Percentiles rank a stretch among this genome's conserved stretches.
phyloP scores from a whole-genome alignment of 2,797 vertebrate species.

The Ara ararauna region DNA sequence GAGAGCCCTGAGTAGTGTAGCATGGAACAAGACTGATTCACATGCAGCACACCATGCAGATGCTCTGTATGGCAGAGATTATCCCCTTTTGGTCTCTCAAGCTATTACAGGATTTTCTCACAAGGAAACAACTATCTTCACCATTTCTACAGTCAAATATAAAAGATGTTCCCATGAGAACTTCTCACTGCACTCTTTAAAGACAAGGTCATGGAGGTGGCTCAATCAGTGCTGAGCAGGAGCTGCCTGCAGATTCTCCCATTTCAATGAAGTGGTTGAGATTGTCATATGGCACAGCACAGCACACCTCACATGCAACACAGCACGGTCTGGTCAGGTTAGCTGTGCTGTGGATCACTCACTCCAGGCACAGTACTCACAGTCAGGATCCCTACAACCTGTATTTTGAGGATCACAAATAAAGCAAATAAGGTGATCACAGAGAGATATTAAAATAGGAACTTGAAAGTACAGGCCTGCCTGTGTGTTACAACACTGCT shows the following conservation, averaged over 20 bases:
- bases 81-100: neutral
- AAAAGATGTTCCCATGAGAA: neutral
- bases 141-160: neutral
- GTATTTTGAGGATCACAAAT: neutral
- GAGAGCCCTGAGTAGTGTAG: neutral
- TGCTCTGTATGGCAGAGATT: neutral
- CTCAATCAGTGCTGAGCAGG: neutral
- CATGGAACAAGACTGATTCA: neutral
- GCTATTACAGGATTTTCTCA: neutral
- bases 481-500: neutral
- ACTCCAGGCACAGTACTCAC: neutral
- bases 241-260: neutral
- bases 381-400: neutral
- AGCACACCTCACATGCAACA: neutral
- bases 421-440: neutral
- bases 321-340: accelerated
- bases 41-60: neutral
- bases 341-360: neutral
- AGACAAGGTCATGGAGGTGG: neutral
- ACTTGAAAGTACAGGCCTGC: neutral
- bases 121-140: neutral
- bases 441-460: neutral
- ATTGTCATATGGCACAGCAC: neutral
- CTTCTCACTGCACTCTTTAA: neutral
- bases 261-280: neutral